phyloP scores from a whole-genome alignment of 2,113 vertebrate genomes.

The Leptobrachium ailaonicum region DNA sequence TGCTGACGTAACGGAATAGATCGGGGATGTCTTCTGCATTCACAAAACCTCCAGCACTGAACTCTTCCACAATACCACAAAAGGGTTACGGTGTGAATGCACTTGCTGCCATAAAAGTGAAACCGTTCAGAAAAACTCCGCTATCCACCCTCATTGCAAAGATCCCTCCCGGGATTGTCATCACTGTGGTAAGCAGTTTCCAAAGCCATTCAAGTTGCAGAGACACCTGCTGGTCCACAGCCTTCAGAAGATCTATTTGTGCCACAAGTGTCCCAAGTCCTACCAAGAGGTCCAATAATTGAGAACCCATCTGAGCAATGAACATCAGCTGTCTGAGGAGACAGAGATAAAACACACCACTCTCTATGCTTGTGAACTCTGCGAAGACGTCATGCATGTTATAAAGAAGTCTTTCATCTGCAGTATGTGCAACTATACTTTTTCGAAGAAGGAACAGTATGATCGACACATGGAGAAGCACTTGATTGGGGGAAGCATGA shows the following conservation, averaged over 20 bases:
- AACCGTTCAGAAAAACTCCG: slow-evolving; percentile 64
- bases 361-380: slow-evolving; percentile 92
- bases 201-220: slow-evolving; percentile 97
- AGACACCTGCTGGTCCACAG: slow-evolving; percentile 96
- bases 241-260: slow-evolving; percentile 91
- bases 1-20: too few relatives aligned
- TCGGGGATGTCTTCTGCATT: too few relatives aligned
- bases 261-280: slow-evolving; percentile 86
- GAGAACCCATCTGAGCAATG: slow-evolving; percentile 80
- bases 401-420: slow-evolving; percentile 97
- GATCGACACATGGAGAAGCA: slow-evolving; percentile 98
- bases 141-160: slow-evolving; percentile 90
- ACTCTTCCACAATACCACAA: too few relatives aligned
- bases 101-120: slow-evolving; percentile 64
- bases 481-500: slow-evolving; percentile 76
- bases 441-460: slow-evolving; percentile 95
- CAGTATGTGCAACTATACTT: slow-evolving; percentile 97
- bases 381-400: slow-evolving; percentile 92
- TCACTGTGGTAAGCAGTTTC: slow-evolving; percentile 96
- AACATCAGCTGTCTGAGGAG: slow-evolving; percentile 76
- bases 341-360: slow-evolving; percentile 89
- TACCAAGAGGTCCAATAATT: slow-evolving; percentile 86
- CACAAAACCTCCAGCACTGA: too few relatives aligned
- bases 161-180: slow-evolving; percentile 96
- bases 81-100: too few relatives aligned